Base-by-base conservation (phyloP, 2,888 invertebrate species). In the Amblyjoppa proteus region DNA sequence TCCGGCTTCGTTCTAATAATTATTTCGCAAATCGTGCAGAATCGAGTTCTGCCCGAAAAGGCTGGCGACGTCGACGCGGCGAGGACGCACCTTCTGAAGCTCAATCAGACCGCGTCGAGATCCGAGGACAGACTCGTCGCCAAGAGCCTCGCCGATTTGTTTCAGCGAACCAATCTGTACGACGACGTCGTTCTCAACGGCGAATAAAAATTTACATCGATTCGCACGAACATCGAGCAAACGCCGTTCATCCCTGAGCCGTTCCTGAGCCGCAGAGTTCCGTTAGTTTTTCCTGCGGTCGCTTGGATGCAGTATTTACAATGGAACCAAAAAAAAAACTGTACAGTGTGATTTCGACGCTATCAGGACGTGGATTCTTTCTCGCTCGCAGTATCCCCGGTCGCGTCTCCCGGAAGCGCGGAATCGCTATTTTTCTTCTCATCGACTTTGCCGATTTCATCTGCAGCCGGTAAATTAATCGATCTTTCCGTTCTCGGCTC, bases 41-140 rank as follows among this genome's bases (percentile, higher is more conserved):
- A 94, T 86, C 91, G 89, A 64, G 88, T 92, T 56, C 81, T 94
- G 49, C 94, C 93, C 25, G 94, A 94, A 89, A 93, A 93, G 90
- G 89, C 92, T 58, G 91, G 89, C 34, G 92, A 93, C 80, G 87
- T 93, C 71, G 91, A 93, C 20, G 90, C 89, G 73, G 94, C 93
- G 34, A 91, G 90, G 87, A 86, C 88, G 13, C 91, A 90, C 64
- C 89, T 93, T 25, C 88, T 90, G 41, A 90, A 88, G 78, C 89
- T 91, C 79, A 83, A 84, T 6, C 92, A 90, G 84, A 89, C 84
- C 69, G 89, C 92, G 13, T 66, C 83, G 9, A 89, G 88, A n/a
- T 58, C 83, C 34, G 88, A 89, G 77, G 92, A 93, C 71, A 90
- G 88, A 87, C 80, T 87, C 76, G 91, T 92, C 73, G 92, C 92